Evolutionary conservation across 2,797 vertebrate species (phyloP).

Genomic region (Meda fulgida): DNA sequence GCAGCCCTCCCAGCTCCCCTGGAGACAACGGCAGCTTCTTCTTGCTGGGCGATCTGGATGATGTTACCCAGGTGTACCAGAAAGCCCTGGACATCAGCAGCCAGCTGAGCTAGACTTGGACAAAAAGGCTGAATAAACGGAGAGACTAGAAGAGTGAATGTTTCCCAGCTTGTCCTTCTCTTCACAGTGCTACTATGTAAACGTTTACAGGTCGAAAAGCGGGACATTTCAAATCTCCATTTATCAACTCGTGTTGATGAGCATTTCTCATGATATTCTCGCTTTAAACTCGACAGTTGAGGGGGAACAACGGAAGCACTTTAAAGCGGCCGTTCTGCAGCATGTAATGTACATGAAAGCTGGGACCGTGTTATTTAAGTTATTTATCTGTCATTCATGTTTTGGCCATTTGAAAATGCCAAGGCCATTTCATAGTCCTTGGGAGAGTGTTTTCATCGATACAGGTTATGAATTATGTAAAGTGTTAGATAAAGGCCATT

Average conservation of each 20-base stretch:
- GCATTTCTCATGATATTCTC: constrained; percentile 33
- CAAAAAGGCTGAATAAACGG: constrained; percentile 55
- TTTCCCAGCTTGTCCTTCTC: constrained; percentile 21
- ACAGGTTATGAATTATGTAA: constrained; percentile 7
- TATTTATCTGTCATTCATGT: constrained; percentile 17
- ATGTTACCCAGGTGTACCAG: constrained; percentile 99
- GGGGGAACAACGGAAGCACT: constrained; percentile 51
- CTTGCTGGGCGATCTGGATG: constrained; percentile 95
- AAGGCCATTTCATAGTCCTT: constrained; percentile 29
- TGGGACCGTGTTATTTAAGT: constrained; percentile 35
- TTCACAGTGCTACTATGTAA: constrained; percentile 28
- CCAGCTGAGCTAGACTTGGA: constrained; percentile 86
- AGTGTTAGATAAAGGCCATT: constrained; percentile 9
- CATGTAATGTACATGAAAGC: constrained; percentile 3
- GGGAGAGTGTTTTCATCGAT: constrained; percentile 16
- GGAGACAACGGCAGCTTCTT: constrained; percentile 98
- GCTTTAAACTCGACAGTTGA: constrained; percentile 19
- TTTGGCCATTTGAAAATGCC: constrained; percentile 17
- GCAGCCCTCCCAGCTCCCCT: constrained; percentile 84
- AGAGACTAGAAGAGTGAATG: constrained; percentile 50
- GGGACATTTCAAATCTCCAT: constrained; percentile 44
- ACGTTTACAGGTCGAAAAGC: constrained; percentile 61
- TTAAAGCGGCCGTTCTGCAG: constrained; percentile 45
- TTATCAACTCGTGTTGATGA: constrained; percentile 22
- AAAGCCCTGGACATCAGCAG: constrained; percentile 97